phyloP scores from a whole-genome alignment of 2,888 invertebrate species.

The Copidosoma aretas region DNA sequence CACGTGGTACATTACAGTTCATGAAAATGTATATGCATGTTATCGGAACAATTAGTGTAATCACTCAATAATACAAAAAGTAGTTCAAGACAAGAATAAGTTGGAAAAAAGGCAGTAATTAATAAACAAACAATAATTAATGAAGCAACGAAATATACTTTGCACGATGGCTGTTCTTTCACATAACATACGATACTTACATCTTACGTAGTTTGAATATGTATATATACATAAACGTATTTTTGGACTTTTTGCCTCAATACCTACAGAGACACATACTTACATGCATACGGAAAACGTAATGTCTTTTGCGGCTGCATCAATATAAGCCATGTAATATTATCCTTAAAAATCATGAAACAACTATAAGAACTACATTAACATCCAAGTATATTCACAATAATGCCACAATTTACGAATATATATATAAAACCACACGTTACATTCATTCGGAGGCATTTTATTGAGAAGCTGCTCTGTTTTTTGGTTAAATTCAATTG shows the following conservation, averaged over 20 bases:
- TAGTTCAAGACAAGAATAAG: too few species aligned
- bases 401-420: constrained; percentile 12
- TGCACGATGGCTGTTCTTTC: constrained; percentile 61
- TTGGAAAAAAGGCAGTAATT: too few species aligned
- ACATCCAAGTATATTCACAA: too few species aligned
- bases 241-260: not conserved
- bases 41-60: too few species aligned
- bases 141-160: constrained; percentile 41
- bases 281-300: not conserved
- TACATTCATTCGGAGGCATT: constrained; percentile 59
- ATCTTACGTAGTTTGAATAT: constrained; percentile 35
- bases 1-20: too few species aligned
- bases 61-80: too few species aligned
- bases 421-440: too few species aligned
- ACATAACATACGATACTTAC: constrained; percentile 22
- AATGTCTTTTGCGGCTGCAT: not conserved
- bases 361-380: not conserved
- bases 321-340: not conserved
- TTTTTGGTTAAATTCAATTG: not conserved
- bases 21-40: too few species aligned
- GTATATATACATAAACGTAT: constrained; percentile 26
- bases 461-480: constrained; percentile 60
- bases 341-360: not conserved
- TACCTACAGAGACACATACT: constrained; percentile 7
- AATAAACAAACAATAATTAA: too few species aligned